A percentile compares a stretch with the other conserved stretches of the same genome.
Evolutionary conservation across 1,140 invertebrate genomes (phyloP).

Genomic region (Drosophila sproati): DNA sequence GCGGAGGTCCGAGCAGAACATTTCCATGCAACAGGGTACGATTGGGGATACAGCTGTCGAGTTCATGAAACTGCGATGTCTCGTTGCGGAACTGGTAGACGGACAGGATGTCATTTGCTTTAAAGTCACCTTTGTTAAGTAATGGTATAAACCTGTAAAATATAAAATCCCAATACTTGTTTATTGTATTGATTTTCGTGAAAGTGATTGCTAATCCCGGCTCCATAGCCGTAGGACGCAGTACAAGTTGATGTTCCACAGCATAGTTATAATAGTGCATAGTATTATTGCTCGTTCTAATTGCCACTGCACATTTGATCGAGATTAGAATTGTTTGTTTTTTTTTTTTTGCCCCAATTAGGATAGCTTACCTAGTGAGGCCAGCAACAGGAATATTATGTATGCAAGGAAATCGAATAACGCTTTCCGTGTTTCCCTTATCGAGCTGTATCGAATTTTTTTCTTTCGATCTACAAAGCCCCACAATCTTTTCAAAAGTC

Average conservation of each 20-base stretch:
- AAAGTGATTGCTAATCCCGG: neutral
- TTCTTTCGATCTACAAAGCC: neutral
- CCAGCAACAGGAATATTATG: conserved; percentile 2
- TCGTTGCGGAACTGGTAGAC: conserved; percentile 5
- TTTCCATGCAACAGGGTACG: conserved; percentile 23
- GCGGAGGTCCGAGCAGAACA: conserved; percentile 21
- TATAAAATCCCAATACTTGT: conserved; percentile 12
- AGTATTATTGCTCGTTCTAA: neutral
- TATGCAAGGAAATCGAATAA: neutral
- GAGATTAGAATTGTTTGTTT: neutral
- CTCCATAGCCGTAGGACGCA: neutral
- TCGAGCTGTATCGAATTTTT: conserved; percentile 3
- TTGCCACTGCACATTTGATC: neutral
- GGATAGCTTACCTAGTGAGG: conserved; percentile 3
- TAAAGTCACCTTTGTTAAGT: conserved; percentile 3
- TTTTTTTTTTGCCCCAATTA: neutral
- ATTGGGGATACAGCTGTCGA: neutral
- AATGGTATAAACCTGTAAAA: neutral
- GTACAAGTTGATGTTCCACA: neutral
- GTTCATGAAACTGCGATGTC: neutral
- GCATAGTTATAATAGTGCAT: conserved; percentile 21
- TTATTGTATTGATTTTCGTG: neutral
- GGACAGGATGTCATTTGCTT: neutral
- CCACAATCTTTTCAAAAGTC: neutral
- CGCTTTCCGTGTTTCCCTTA: neutral